Percentiles rank a stretch among this genome's conserved stretches.
Conservation (phyloP, 2,888 invertebrate species). For the Watsonalla binaria region DNA sequence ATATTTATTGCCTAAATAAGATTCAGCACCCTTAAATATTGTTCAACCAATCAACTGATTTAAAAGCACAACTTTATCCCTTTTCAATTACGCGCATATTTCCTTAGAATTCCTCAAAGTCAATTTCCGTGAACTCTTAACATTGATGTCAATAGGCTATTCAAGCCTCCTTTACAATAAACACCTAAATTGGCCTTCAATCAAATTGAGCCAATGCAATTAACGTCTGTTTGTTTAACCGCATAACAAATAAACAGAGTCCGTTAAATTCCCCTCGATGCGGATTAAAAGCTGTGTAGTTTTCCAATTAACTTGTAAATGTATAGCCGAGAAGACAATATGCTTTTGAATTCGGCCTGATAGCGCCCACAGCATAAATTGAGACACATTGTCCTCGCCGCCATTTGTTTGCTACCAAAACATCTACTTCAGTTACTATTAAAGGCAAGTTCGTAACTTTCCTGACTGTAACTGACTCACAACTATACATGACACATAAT, state of each 20-base stretch:
- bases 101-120: too few relatives aligned
- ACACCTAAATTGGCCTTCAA: slow-evolving; percentile 18
- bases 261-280: slow-evolving; percentile 21
- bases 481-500: too few relatives aligned
- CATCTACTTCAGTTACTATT: slow-evolving; percentile 26
- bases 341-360: slow-evolving; percentile 25
- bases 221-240: slow-evolving; percentile 28
- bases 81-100: too few relatives aligned
- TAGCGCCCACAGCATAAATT: slow-evolving; percentile 24
- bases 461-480: neutral
- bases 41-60: too few relatives aligned
- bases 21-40: too few relatives aligned
- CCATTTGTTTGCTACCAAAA: slow-evolving; percentile 25
- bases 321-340: slow-evolving; percentile 19
- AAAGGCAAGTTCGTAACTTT: slow-evolving; percentile 22
- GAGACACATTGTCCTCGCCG: slow-evolving; percentile 26
- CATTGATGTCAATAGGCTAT: too few relatives aligned
- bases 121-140: too few relatives aligned
- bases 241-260: slow-evolving; percentile 26
- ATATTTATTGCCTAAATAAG: too few relatives aligned
- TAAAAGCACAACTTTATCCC: too few relatives aligned
- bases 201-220: slow-evolving; percentile 25
- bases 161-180: slow-evolving; percentile 6
- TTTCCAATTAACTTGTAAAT: slow-evolving; percentile 44
- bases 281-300: slow-evolving; percentile 36